These are phyloP conservation scores for Florisuga fusca DNA, from an alignment of 2,797 vertebrate genomes.

Conservation along the genomic window DNA sequence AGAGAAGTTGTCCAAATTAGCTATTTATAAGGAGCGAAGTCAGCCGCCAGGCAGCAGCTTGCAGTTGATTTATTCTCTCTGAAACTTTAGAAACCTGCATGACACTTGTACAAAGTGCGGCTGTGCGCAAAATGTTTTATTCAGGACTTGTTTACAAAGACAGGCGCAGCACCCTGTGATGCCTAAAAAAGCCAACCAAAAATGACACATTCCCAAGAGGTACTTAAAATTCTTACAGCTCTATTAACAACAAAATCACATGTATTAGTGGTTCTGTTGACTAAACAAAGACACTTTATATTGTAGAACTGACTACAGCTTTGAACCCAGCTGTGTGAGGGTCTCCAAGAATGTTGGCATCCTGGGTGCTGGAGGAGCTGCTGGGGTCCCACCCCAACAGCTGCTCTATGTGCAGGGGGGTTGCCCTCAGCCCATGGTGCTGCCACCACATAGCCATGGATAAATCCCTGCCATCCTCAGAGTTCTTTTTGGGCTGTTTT, in stretches of 20 bases:
- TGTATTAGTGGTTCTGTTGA: constrained; percentile 63
- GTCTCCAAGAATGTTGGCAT: neutral
- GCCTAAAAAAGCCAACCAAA: constrained; percentile 67
- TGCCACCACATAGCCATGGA: neutral
- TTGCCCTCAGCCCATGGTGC: neutral
- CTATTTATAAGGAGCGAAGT: constrained; percentile 60
- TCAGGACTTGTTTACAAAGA: constrained; percentile 37
- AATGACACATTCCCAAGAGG: constrained; percentile 72
- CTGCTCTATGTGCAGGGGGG: neutral
- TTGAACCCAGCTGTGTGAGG: neutral
- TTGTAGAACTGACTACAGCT: constrained; percentile 39
- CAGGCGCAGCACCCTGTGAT: constrained; percentile 55
- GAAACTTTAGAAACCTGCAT: constrained; percentile 72
- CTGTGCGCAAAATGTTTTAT: constrained; percentile 57
- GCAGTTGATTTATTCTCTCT: constrained; percentile 72
- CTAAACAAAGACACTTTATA: constrained; percentile 73
- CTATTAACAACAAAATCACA: constrained; percentile 65
- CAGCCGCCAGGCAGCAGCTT: constrained; percentile 56
- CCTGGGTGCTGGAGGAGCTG: neutral
- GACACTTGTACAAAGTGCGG: constrained; percentile 56
- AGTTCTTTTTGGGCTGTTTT: neutral
- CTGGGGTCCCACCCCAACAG: neutral
- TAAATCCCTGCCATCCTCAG: neutral
- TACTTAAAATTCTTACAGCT: constrained; percentile 73
- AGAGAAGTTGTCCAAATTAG: constrained; percentile 36